Base-by-base conservation (phyloP, 2,888 invertebrate genomes). In the Serrognathus titanus region DNA sequence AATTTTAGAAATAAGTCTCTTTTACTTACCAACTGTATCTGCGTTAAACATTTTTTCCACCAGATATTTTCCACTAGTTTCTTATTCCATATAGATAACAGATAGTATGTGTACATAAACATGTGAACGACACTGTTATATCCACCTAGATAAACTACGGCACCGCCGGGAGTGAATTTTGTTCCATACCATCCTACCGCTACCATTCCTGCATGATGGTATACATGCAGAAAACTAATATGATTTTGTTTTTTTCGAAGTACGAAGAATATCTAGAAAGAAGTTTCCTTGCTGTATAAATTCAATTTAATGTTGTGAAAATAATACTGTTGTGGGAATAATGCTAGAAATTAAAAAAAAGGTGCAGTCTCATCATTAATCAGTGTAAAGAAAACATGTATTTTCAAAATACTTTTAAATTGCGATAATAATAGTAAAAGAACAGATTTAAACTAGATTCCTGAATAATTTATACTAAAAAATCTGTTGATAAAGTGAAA, bases 21-120 rank as follows among this genome's bases (percentile, higher is more conserved):
- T 37, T 38, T 60, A 75, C 81, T 79, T 76, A 85, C 84, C 72
- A 94, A 83, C 78, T 95, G 94, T 65, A 94, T 71, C 69, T 89
- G 89, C 0, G 94, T 94, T 58, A 95, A 87, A 69, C 90, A 83
- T 62, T 89, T 90, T 73, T 94, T 94, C 88, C 92, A 90, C 89
- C 90, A 90, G 0, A 88, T 73, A 51, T 86, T 86, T 57, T 86
- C 79, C 64, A 88, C 86, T 68, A 87, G 82, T 46, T 82, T 81
- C 0, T 89, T 89, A 43, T 88, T 82, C 55, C 87, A 78, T 0
- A 92, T 90, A 0, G 90, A 84, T 59, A 90, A 69, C 9, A 92
- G 82, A 72, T 94, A 94, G 73, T 94, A 90, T 0, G 80, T 78
- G 71, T 94, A 94, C 93, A 94, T 94, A 24, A 92, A 73, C 0